Evolutionary conservation across 2,797 vertebrate species (phyloP).

Genomic region (Lacerta agilis): DNA sequence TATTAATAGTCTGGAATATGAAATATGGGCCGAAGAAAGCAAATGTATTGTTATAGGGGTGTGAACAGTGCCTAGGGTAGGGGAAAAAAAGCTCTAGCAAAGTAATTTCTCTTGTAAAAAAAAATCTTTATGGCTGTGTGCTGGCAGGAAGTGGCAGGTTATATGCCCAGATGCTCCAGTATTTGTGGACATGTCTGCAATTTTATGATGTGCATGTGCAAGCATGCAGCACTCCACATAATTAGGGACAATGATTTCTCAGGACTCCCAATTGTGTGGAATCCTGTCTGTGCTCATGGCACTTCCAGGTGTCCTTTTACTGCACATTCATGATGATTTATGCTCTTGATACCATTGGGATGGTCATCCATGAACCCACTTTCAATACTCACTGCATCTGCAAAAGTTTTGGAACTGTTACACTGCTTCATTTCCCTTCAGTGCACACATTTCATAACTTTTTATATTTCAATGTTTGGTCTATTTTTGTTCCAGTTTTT

Average conservation of each 20-base stretch:
- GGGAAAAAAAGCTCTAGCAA: background rate
- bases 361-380: too few species aligned
- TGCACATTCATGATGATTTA: too few species aligned
- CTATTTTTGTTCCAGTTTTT: too few species aligned
- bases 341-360: too few species aligned
- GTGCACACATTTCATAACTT: too few species aligned
- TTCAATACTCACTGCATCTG: too few species aligned
- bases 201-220: background rate
- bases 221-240: background rate
- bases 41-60: background rate
- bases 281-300: background rate
- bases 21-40: background rate
- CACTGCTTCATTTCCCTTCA: too few species aligned
- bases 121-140: background rate
- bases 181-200: too few species aligned
- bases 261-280: background rate
- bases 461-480: too few species aligned
- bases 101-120: background rate
- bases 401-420: too few species aligned
- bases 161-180: background rate
- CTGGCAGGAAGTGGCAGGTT: background rate
- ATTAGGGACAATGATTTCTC: background rate
- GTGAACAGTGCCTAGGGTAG: background rate
- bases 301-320: too few species aligned
- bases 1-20: conserved; percentile 8